phyloP scores from a whole-genome alignment of 2,888 invertebrate species.

The Melinaea menophilus region DNA sequence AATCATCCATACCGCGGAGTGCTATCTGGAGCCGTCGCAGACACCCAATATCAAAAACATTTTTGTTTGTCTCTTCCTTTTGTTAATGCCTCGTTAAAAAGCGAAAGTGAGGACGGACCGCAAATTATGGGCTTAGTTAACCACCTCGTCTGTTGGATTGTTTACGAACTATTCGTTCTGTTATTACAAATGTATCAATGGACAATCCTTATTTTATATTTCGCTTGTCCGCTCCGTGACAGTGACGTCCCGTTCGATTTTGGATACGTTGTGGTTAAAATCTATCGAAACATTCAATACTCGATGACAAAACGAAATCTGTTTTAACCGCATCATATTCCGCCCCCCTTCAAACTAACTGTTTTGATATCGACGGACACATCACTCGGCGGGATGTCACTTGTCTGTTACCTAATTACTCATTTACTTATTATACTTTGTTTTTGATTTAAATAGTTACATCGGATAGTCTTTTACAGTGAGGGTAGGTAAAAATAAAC shows the following conservation, averaged over 20 bases:
- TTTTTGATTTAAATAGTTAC: no score
- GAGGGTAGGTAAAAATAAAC: slow-evolving; percentile 7
- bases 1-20: slow-evolving; percentile 67
- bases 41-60: slow-evolving; percentile 54
- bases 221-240: slow-evolving; percentile 21
- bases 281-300: slow-evolving; percentile 50
- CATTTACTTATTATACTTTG: no score
- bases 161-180: background rate
- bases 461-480: no score
- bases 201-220: background rate
- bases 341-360: slow-evolving; percentile 3
- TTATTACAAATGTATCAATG: slow-evolving; percentile 7
- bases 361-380: background rate
- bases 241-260: slow-evolving; percentile 20
- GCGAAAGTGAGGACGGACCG: slow-evolving; percentile 47
- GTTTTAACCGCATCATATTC: slow-evolving; percentile 39
- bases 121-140: slow-evolving; percentile 67
- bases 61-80: slow-evolving; percentile 33
- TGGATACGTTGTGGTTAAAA: slow-evolving; percentile 39
- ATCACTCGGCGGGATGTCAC: background rate
- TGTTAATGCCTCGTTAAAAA: slow-evolving; percentile 32
- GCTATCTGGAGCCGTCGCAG: slow-evolving; percentile 66
- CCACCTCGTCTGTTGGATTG: slow-evolving; percentile 44
- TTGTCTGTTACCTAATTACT: background rate
- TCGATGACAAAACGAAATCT: slow-evolving; percentile 36